phyloP scores from a whole-genome alignment of 2,113 vertebrate genomes.

The Vulpes lagopus region DNA sequence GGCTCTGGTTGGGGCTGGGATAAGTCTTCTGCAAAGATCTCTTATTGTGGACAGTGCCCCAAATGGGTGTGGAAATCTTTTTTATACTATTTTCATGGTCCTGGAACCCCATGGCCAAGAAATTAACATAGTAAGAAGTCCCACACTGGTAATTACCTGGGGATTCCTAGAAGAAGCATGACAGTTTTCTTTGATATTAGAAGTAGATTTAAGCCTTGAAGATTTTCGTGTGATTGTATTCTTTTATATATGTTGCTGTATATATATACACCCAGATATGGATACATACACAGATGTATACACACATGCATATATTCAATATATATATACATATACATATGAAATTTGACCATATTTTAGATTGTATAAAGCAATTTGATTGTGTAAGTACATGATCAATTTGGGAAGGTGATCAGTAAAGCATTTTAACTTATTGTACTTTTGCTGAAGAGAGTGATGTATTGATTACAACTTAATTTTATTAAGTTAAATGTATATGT shows the following conservation, averaged over 20 bases:
- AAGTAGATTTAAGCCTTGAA: slow-evolving; percentile 31
- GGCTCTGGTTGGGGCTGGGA: not conserved
- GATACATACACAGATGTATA: not conserved
- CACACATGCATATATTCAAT: not conserved
- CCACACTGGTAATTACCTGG: not conserved
- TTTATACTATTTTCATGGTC: not conserved
- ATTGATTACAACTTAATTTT: slow-evolving; percentile 10
- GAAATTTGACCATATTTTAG: slow-evolving; percentile 19
- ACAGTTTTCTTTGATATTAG: not conserved
- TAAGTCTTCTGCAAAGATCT: not conserved
- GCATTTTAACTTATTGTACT: slow-evolving; percentile 6
- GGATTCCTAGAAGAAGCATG: not conserved
- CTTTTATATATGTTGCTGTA: not conserved
- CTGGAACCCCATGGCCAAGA: not conserved
- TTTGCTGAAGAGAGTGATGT: not conserved
- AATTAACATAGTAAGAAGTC: not conserved
- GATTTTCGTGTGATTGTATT: slow-evolving; percentile 2
- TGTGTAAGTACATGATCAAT: not conserved
- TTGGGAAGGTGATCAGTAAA: slow-evolving; percentile 27
- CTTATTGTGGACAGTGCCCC: not conserved
- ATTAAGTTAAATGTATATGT: slow-evolving; percentile 17
- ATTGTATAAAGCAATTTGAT: slow-evolving; percentile 5
- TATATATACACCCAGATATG: not conserved
- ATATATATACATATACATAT: not conserved
- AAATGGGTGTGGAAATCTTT: not conserved